Evolutionary conservation across 1,140 invertebrate genomes (phyloP).

Genomic region (Saxidomus purpurata): DNA sequence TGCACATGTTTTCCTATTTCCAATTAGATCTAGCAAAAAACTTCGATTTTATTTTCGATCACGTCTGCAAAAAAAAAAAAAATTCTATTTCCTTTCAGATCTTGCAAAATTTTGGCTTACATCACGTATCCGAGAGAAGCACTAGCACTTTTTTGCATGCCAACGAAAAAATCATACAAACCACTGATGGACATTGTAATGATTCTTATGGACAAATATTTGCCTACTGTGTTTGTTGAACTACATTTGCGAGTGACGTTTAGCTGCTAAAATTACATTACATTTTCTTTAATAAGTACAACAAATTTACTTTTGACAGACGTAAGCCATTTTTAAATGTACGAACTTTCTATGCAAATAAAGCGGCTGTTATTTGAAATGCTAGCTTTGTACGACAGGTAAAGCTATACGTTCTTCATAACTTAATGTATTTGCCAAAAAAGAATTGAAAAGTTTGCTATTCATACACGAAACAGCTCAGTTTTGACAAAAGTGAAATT

Average conservation of each 20-base stretch:
- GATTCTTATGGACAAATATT: neutral
- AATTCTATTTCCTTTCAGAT: no score
- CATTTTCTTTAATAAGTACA: neutral
- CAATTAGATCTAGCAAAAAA: no score
- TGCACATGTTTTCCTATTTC: no score
- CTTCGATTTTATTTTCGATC: no score
- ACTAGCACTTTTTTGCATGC: no score
- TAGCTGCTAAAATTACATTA: neutral
- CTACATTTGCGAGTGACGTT: neutral
- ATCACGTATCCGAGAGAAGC: no score
- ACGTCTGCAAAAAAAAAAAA: no score
- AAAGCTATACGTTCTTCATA: neutral
- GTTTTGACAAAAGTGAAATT: neutral
- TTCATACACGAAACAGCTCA: neutral
- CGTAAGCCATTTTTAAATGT: neutral
- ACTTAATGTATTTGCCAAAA: neutral
- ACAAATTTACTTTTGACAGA: neutral
- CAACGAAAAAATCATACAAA: neutral
- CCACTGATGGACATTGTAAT: neutral
- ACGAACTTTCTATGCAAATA: slow-evolving; percentile 1
- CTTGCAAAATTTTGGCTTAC: no score
- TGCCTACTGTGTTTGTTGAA: neutral
- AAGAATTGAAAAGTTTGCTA: neutral
- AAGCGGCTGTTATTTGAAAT: neutral
- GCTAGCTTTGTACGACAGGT: neutral